These are phyloP conservation scores for Empidonax alnorum DNA, from an alignment of 2,113 vertebrate genomes.

Conservation along the genomic window DNA sequence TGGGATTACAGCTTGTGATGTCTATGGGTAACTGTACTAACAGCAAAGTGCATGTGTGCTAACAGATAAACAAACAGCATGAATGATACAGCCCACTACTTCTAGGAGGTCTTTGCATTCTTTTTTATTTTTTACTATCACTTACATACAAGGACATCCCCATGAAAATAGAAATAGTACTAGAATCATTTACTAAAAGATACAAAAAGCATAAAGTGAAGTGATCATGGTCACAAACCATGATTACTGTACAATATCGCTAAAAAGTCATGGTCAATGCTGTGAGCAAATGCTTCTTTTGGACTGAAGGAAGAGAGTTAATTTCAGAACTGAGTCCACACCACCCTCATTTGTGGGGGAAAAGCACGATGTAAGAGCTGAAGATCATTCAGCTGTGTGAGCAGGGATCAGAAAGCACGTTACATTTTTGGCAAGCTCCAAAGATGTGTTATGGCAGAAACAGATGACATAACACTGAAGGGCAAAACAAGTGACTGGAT, in stretches of 20 bases:
- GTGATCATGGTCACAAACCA: background rate
- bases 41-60: background rate
- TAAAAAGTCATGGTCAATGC: background rate
- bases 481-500: background rate
- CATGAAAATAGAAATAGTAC: background rate
- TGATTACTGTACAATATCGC: background rate
- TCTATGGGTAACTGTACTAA: background rate
- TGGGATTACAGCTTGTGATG: background rate
- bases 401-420: background rate
- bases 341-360: background rate
- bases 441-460: background rate
- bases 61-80: background rate
- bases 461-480: background rate
- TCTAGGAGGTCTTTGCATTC: background rate
- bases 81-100: background rate
- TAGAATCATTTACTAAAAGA: background rate
- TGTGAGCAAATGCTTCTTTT: background rate
- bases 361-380: background rate
- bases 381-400: background rate
- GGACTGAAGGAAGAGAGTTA: background rate
- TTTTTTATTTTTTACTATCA: background rate
- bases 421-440: background rate
- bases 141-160: background rate
- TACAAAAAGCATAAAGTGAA: background rate
- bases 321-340: background rate